These are phyloP conservation scores for Lepidostoma basale DNA, from an alignment of 1,140 invertebrate genomes.

Conservation along the genomic window DNA sequence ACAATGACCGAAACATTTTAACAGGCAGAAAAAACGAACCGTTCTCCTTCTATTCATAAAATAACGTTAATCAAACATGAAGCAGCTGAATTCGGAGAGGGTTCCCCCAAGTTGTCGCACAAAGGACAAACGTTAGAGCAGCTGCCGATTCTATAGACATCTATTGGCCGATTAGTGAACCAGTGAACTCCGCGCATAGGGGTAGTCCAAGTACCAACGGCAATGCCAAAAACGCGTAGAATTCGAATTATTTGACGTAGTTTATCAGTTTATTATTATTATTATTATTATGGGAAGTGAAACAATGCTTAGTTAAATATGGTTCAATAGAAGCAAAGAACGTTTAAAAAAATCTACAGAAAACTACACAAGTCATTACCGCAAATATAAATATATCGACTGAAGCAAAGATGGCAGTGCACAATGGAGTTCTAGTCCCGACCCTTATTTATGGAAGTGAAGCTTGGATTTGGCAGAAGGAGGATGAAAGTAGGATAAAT, in stretches of 20 bases:
- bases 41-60: not conserved
- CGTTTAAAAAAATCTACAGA: not conserved
- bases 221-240: too few relatives aligned
- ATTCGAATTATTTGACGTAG: not conserved
- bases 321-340: not conserved
- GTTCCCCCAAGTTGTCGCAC: not conserved
- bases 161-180: not conserved
- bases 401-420: too few relatives aligned
- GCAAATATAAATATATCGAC: too few relatives aligned
- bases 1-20: not conserved
- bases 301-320: not conserved
- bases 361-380: not conserved
- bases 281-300: not conserved
- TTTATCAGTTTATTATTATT: not conserved
- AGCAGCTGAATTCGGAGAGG: slow-evolving; percentile 1
- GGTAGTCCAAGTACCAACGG: not conserved
- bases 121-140: not conserved
- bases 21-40: not conserved
- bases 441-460: too few relatives aligned
- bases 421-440: too few relatives aligned
- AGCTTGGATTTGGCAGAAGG: too few relatives aligned
- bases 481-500: too few relatives aligned
- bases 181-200: not conserved
- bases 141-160: not conserved
- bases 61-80: slow-evolving; percentile 6